These are phyloP conservation scores for Bubo scandiacus DNA, from an alignment of 2,113 vertebrate species.

Conservation along the genomic window DNA sequence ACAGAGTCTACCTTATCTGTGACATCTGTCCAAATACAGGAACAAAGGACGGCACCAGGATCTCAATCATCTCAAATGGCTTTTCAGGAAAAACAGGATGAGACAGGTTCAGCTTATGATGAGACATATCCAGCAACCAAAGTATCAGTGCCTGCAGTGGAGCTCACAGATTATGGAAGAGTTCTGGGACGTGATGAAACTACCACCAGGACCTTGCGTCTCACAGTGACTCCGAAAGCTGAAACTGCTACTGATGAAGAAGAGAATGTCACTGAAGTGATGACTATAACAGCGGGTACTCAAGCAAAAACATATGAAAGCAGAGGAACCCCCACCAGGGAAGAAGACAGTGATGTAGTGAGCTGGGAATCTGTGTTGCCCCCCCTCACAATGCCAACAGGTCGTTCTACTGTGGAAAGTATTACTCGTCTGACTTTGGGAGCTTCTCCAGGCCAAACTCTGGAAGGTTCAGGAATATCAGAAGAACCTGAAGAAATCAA, in stretches of 20 bases:
- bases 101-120: slow-evolving; percentile 57
- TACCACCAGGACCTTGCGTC: not conserved
- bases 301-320: not conserved
- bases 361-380: not conserved
- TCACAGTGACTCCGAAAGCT: not conserved
- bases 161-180: not conserved
- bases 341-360: not conserved
- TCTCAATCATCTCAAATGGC: not conserved
- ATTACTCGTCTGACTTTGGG: not conserved
- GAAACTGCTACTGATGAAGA: not conserved
- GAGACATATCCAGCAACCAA: slow-evolving; percentile 17
- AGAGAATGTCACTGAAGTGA: not conserved
- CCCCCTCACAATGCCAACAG: rapidly evolving
- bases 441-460: slow-evolving; percentile 17
- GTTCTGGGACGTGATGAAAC: slow-evolving; percentile 13
- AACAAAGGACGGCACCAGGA: not conserved
- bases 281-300: not conserved
- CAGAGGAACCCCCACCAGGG: not conserved
- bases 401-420: not conserved
- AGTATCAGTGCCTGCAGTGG: not conserved
- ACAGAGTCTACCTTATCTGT: not conserved
- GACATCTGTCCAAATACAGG: not conserved
- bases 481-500: slow-evolving; percentile 44
- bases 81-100: not conserved
- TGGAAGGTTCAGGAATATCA: slow-evolving; percentile 68